Conservation (phyloP, 2,797 vertebrate genomes). For the Bradypodion ventrale region DNA sequence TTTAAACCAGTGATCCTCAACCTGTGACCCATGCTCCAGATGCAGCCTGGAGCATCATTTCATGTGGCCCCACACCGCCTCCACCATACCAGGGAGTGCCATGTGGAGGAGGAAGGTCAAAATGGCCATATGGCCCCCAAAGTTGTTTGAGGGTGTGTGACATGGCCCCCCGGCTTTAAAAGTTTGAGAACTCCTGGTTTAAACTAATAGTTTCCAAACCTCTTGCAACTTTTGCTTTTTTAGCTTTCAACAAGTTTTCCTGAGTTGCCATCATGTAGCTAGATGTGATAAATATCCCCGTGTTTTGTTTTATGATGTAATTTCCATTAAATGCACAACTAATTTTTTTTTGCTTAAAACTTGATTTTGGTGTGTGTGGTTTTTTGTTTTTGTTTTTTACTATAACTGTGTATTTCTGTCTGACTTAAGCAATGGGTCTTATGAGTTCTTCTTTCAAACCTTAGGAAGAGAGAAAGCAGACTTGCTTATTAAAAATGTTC, state of each 20-base stretch:
- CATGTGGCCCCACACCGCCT: no score
- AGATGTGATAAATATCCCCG: background rate
- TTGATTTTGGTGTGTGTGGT: background rate
- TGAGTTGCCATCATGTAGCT: background rate
- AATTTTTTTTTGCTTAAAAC: background rate
- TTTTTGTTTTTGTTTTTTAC: no score
- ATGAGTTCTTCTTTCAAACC: background rate
- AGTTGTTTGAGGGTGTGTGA: no score
- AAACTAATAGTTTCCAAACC: background rate
- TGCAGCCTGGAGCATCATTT: no score
- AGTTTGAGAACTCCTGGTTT: no score
- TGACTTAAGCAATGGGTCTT: background rate
- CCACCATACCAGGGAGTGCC: no score
- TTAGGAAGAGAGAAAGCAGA: background rate
- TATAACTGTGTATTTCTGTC: background rate
- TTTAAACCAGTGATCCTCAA: no score
- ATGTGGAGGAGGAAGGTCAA: no score
- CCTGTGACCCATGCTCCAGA: no score
- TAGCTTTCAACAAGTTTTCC: background rate
- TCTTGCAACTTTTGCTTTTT: background rate
- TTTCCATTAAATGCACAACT: background rate
- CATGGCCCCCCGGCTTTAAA: no score
- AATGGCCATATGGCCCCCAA: no score
- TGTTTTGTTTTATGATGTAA: background rate
- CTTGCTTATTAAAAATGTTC: background rate